Percentiles rank a stretch among this genome's conserved stretches.
Evolutionary conservation across 2,888 invertebrate species (phyloP).

Genomic region (Agrochola lychnidis): DNA sequence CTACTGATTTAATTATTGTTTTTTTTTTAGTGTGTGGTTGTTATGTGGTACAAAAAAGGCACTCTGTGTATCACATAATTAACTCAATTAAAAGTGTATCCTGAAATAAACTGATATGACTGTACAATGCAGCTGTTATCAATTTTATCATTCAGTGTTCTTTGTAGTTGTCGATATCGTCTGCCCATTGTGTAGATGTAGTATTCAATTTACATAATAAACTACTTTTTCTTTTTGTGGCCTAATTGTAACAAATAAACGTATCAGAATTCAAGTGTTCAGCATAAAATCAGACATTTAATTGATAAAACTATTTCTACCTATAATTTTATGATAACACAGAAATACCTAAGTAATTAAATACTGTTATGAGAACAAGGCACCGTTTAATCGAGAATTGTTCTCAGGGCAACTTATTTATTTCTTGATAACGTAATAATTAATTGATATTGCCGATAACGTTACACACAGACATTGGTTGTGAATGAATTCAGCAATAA

Average conservation of each 20-base stretch:
- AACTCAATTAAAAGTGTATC: neutral
- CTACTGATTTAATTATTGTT: neutral
- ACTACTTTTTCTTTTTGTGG: conserved; percentile 6
- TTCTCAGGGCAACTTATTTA: conserved; percentile 20
- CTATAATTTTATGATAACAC: neutral
- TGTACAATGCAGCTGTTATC: neutral
- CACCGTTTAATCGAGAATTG: conserved; percentile 20
- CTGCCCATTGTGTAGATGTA: conserved; percentile 12
- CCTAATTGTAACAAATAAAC: conserved; percentile 37
- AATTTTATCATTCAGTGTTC: conserved; percentile 11
- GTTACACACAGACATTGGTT: conserved; percentile 56
- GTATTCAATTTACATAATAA: conserved; percentile 17
- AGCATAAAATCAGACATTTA: conserved; percentile 4
- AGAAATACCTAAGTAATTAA: conserved; percentile 11
- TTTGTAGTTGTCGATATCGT: conserved; percentile 1
- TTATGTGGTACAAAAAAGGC: neutral
- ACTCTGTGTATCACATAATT: neutral
- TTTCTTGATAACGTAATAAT: conserved; percentile 33
- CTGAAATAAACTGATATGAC: conserved; percentile 16
- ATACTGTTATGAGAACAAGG: conserved; percentile 11
- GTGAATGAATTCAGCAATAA: conserved; percentile 64
- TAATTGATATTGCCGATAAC: conserved; percentile 32
- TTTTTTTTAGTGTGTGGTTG: conserved; percentile 5
- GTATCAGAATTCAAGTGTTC: conserved; percentile 2
- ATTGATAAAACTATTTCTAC: conserved; percentile 16